Evolutionary conservation across 1,140 invertebrate genomes (phyloP).

Genomic region (Megathymus violae): DNA sequence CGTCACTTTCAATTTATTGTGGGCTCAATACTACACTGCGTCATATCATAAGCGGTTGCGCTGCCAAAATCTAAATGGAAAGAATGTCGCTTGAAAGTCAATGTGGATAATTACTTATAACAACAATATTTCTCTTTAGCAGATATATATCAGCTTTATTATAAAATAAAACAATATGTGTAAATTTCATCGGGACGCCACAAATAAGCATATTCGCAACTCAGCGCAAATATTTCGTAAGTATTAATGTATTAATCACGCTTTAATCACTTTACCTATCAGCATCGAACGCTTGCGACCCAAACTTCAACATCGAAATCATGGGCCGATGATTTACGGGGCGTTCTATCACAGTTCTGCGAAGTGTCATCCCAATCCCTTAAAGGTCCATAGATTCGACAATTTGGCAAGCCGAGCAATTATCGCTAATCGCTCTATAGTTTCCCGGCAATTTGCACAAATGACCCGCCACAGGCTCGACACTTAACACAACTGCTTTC

Average conservation of each 20-base stretch:
- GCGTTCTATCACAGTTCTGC: slow-evolving; percentile 31
- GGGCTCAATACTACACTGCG: not conserved
- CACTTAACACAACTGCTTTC: slow-evolving; percentile 47
- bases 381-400: slow-evolving; percentile 56
- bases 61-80: too few relatives aligned
- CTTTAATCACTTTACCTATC: too few relatives aligned
- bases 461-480: slow-evolving; percentile 55
- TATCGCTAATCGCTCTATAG: slow-evolving; percentile 69
- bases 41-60: too few relatives aligned
- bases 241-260: not conserved
- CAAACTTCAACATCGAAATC: slow-evolving; percentile 10
- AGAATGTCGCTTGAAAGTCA: too few relatives aligned
- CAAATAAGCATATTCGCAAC: too few relatives aligned
- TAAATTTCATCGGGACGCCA: too few relatives aligned
- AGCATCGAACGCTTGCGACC: too few relatives aligned
- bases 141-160: too few relatives aligned
- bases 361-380: slow-evolving; percentile 22
- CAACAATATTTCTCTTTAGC: too few relatives aligned
- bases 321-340: slow-evolving; percentile 21
- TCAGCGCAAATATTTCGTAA: too few relatives aligned
- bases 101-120: too few relatives aligned
- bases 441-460: slow-evolving; percentile 67
- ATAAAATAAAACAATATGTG: too few relatives aligned
- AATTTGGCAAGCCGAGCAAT: slow-evolving; percentile 70
- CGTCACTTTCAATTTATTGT: not conserved